Evolutionary conservation across 2,888 invertebrate species (phyloP), one percentile per base, ranked within the genome.

Genomic region (Andrena dorsata): DNA sequence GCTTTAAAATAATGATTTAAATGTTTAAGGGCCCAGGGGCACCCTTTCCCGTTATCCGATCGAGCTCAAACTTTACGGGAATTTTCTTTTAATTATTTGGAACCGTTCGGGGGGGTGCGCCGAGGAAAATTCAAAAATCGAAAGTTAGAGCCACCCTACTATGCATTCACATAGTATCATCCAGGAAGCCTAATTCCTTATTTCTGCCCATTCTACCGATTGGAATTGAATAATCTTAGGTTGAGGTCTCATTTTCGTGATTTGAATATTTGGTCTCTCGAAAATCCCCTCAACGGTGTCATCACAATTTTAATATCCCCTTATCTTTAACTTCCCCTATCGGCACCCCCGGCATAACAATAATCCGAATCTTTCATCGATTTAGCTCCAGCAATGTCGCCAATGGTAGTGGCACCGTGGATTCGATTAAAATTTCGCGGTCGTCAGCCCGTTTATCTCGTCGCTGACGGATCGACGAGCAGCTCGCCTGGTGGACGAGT

Each of bases 291-390:
- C 4, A 16, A 13, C 13, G 41, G 4, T 41, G 41, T 16, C 16
- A 16, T 8, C 56, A 10, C 10, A 4, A 26, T 23, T 20, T 23
- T 56, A 20, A 56, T 10, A 56, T 1, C 10, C 10, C 23, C 23
- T 23, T 56, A 26, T 23, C 56, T 10, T 4, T 23, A 56, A 26
- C 10, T 26, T 7, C 4, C 4, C 10, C 26, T 56, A 26, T 56
- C 23, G 23, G 13, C 23, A 10, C 20, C 23, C 10, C 2, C 56
- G 1, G 26, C 4, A 10, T 10, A 20, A 4, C 8, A 23, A 23
- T 56, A 56, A 56, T 10, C 53, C 53, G 23, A 56, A 26, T 56
- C 10, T 56, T 13, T 23, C 53, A 26, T 56, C 53, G 53, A 56
- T 56, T 56, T 3, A 20, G 4, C 53, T 23, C 2, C n/a, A 56